Conservation (phyloP, 1,140 invertebrate species). For the Atta texana region DNA sequence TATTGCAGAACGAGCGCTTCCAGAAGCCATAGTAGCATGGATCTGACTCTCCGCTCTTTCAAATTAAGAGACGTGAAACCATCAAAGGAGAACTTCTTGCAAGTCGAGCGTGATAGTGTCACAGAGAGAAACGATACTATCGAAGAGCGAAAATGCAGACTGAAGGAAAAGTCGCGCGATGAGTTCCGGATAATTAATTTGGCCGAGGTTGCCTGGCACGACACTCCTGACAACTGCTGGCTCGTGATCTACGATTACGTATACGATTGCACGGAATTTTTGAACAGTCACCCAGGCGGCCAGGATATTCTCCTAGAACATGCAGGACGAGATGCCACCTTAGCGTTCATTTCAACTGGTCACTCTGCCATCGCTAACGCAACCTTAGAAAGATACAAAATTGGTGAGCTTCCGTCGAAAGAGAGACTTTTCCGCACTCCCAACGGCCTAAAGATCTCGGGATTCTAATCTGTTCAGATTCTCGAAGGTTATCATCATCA, state of each 20-base stretch:
- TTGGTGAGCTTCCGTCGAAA: slow-evolving; percentile 90
- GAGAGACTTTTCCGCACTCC: slow-evolving; percentile 90
- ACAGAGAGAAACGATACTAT: neutral
- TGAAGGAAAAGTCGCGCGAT: slow-evolving; percentile 13
- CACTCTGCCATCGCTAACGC: slow-evolving; percentile 89
- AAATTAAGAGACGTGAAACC: slow-evolving; percentile 44
- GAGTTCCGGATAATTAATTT: slow-evolving; percentile 86
- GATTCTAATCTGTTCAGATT: neutral
- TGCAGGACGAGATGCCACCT: slow-evolving; percentile 94
- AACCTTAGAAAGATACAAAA: slow-evolving; percentile 88
- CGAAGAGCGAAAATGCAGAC: slow-evolving; percentile 22
- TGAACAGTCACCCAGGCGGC: slow-evolving; percentile 94
- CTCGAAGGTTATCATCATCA: neutral
- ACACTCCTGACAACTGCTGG: slow-evolving; percentile 89
- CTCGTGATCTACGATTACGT: slow-evolving; percentile 91
- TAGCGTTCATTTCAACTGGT: slow-evolving; percentile 93
- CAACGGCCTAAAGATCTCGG: slow-evolving; percentile 81
- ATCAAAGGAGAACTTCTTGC: slow-evolving; percentile 18
- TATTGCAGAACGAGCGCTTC: slow-evolving; percentile 41
- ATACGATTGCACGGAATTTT: slow-evolving; percentile 91
- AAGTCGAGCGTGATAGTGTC: slow-evolving; percentile 1
- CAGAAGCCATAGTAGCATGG: slow-evolving; percentile 54
- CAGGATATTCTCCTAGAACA: slow-evolving; percentile 94
- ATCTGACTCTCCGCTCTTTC: slow-evolving; percentile 61
- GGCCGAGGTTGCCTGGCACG: slow-evolving; percentile 89